Conservation (phyloP, 2,797 vertebrate genomes). For the Phrynocephalus guinanensis region DNA sequence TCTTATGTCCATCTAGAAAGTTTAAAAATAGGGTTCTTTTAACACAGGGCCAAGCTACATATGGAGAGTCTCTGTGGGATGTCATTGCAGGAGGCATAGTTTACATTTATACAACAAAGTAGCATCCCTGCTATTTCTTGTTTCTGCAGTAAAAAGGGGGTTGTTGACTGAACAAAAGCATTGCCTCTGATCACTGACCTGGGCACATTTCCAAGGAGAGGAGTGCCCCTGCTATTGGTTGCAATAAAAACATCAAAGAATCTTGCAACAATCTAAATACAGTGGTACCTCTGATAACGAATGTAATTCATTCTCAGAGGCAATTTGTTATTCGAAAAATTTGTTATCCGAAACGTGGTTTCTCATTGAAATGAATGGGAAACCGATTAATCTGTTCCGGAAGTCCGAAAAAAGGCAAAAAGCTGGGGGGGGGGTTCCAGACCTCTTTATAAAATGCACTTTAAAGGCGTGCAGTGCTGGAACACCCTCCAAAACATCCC, state of each 20-base stretch:
- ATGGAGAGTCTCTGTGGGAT: neutral
- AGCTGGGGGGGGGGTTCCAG: too few relatives aligned
- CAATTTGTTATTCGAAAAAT: too few relatives aligned
- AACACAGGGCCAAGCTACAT: neutral
- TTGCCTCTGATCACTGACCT: neutral
- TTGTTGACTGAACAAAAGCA: fast-evolving
- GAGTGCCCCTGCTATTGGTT: neutral
- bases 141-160: neutral
- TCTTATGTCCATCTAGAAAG: neutral
- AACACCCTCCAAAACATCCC: too few relatives aligned
- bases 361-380: too few relatives aligned
- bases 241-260: neutral
- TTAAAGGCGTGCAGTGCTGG: too few relatives aligned
- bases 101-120: conserved; percentile 5
- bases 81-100: neutral
- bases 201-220: neutral
- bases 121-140: neutral
- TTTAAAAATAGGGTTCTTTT: neutral
- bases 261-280: neutral
- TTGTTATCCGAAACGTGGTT: too few relatives aligned
- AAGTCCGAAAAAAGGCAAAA: too few relatives aligned
- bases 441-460: too few relatives aligned
- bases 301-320: too few relatives aligned
- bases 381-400: too few relatives aligned
- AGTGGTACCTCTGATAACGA: too few relatives aligned